Conservation (phyloP, 2,888 invertebrate genomes). For the Sarcophaga carnaria region DNA sequence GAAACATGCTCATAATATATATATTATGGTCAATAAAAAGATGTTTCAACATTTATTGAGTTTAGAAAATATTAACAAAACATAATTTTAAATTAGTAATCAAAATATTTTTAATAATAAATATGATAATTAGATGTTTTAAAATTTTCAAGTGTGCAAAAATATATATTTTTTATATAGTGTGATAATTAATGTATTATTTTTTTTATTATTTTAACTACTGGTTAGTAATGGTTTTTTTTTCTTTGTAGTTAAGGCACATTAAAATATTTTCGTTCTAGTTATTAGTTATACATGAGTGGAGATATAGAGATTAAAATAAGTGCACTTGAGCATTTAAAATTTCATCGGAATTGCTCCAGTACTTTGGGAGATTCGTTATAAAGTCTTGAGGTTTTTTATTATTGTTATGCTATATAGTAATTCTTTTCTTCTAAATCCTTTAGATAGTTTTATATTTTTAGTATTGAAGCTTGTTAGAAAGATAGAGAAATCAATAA, state of each 20-base stretch:
- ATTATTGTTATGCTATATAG: slow-evolving; percentile 25
- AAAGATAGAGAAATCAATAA: slow-evolving; percentile 49
- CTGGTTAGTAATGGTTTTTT: slow-evolving; percentile 23
- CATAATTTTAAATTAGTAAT: slow-evolving; percentile 6
- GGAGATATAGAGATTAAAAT: neutral
- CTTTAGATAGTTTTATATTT: slow-evolving; percentile 14
- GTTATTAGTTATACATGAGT: slow-evolving; percentile 21
- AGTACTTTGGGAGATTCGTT: slow-evolving; percentile 29
- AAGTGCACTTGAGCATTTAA: slow-evolving; percentile 50
- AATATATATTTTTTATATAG: slow-evolving; percentile 7
- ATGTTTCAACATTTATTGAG: neutral
- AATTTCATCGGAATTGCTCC: slow-evolving; percentile 45
- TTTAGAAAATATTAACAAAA: neutral
- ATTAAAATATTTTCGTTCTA: slow-evolving; percentile 50
- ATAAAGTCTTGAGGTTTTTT: slow-evolving; percentile 29
- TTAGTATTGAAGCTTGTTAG: slow-evolving; percentile 63
- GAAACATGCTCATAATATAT: neutral
- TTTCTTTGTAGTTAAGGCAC: slow-evolving; percentile 68
- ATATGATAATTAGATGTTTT: neutral
- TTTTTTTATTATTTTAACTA: slow-evolving; percentile 31
- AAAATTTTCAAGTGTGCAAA: slow-evolving; percentile 19
- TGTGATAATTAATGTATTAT: neutral
- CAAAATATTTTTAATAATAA: slow-evolving; percentile 5
- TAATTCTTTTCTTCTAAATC: slow-evolving; percentile 39
- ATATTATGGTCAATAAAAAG: neutral